Conservation (phyloP, 2,797 vertebrate genomes). For the Neopelma chrysocephalum region DNA sequence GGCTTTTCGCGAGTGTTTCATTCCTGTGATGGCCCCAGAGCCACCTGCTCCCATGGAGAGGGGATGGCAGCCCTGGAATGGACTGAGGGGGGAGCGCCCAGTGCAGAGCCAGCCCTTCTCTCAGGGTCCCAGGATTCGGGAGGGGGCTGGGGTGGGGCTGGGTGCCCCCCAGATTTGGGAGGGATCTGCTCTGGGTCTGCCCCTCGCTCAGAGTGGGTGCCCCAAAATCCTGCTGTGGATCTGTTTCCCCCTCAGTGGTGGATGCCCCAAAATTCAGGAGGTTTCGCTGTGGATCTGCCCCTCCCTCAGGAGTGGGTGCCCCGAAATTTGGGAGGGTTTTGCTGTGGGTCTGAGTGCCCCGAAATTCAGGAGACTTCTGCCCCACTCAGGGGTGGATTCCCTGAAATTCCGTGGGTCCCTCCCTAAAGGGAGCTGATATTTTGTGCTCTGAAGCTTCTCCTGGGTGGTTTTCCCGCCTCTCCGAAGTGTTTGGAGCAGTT, state of each 20-base stretch:
- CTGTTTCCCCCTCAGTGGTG: not conserved
- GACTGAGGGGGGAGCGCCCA: not conserved
- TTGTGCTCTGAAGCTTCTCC: not conserved
- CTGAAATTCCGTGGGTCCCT: fast-evolving
- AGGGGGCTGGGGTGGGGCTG: not conserved
- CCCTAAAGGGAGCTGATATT: not conserved
- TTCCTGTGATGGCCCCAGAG: not conserved
- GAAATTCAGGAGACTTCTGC: not conserved
- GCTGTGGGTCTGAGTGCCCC: not conserved
- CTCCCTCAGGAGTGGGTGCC: fast-evolving
- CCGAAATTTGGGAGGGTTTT: not conserved
- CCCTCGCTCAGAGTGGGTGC: not conserved
- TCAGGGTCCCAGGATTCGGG: not conserved
- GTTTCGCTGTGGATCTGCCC: not conserved
- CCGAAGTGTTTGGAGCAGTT: not conserved
- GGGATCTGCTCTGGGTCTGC: not conserved
- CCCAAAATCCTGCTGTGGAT: not conserved
- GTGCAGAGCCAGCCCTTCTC: not conserved
- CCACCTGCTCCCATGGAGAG: fast-evolving
- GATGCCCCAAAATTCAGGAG: not conserved
- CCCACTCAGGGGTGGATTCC: not conserved
- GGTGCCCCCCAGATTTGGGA: not conserved
- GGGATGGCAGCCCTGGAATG: not conserved
- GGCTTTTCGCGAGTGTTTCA: fast-evolving
- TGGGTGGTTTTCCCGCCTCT: not conserved